phyloP scores from a whole-genome alignment of 2,113 vertebrate genomes.

The Cettia cetti region DNA sequence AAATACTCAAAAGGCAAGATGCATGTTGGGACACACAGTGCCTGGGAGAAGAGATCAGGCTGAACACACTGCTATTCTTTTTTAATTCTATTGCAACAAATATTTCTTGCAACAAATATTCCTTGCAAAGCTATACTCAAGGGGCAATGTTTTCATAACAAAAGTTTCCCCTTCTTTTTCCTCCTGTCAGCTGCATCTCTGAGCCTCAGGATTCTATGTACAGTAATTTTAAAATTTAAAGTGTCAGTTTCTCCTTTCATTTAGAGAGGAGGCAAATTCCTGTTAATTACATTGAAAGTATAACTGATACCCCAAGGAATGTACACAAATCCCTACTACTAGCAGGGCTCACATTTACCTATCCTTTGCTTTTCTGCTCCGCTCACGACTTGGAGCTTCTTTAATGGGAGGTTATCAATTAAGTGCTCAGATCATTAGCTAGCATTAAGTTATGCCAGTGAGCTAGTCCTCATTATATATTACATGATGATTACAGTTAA shows the following conservation, averaged over 20 bases:
- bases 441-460: background rate
- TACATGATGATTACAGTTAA: background rate
- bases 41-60: background rate
- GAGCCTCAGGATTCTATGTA: background rate
- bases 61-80: background rate
- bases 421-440: background rate
- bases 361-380: background rate
- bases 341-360: background rate
- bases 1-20: background rate
- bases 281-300: background rate
- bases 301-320: background rate
- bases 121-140: background rate
- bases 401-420: background rate
- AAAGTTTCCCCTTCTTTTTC: background rate
- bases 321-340: background rate
- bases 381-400: background rate
- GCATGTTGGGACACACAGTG: too few relatives aligned
- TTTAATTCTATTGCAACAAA: background rate
- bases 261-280: background rate
- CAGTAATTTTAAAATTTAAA: background rate
- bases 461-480: background rate
- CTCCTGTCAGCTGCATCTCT: background rate
- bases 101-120: background rate
- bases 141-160: accelerated
- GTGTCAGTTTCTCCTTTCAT: background rate